phyloP scores from a whole-genome alignment of 1,140 invertebrate species.

The Zaprionus ornatus region DNA sequence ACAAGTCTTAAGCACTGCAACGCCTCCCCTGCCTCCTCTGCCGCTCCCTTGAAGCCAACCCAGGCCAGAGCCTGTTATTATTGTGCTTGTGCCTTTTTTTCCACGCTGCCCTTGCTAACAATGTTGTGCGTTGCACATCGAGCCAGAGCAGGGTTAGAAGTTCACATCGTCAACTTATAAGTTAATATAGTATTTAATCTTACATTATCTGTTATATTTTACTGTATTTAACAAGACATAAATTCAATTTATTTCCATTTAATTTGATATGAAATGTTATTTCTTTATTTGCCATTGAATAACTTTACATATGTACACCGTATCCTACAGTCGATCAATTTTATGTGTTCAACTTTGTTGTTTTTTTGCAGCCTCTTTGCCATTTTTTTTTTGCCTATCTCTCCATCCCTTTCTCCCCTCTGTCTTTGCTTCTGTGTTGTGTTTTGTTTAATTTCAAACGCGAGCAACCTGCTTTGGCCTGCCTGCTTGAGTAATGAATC shows the following conservation, averaged over 20 bases:
- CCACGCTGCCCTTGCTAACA: not conserved
- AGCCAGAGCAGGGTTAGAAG: too few species aligned
- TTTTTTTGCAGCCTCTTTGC: not conserved
- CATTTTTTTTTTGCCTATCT: not conserved
- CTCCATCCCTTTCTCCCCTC: not conserved
- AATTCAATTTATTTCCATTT: not conserved
- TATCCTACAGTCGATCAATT: not conserved
- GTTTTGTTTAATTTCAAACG: slow-evolving; percentile 55
- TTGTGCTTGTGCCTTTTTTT: slow-evolving; percentile 9
- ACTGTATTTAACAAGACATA: not conserved
- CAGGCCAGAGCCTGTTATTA: slow-evolving; percentile 60
- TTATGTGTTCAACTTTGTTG: not conserved
- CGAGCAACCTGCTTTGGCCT: slow-evolving; percentile 50
- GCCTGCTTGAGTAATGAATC: slow-evolving; percentile 59
- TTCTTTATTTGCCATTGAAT: not conserved
- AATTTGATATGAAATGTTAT: not conserved
- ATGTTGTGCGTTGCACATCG: not conserved
- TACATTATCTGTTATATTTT: not conserved
- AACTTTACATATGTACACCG: not conserved
- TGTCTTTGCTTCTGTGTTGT: slow-evolving; percentile 21
- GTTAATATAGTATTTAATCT: not conserved
- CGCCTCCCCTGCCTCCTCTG: not conserved
- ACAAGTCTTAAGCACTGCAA: slow-evolving; percentile 75
- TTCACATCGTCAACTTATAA: too few species aligned
- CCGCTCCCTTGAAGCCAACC: not conserved